phyloP scores from a whole-genome alignment of 2,888 invertebrate genomes.

The Apomyelois bistriatella region DNA sequence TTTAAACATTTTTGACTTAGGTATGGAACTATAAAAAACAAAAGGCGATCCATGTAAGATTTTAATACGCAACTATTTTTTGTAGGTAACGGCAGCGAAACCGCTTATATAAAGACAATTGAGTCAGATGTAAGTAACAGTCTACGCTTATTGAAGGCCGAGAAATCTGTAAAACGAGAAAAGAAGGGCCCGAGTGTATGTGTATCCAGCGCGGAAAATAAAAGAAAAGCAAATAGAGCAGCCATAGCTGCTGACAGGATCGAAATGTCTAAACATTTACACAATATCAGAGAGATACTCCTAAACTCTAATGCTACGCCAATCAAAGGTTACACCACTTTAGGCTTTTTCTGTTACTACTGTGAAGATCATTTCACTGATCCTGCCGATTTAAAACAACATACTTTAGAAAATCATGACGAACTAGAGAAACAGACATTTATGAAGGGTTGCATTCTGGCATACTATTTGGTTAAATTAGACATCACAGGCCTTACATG shows the following conservation, averaged over 20 bases:
- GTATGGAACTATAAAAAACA: too few species aligned
- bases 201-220: too few species aligned
- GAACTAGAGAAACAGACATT: slow-evolving; percentile 31
- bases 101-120: slow-evolving; percentile 22
- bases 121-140: slow-evolving; percentile 8
- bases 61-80: too few species aligned
- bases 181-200: too few species aligned
- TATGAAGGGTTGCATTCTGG: slow-evolving; percentile 30
- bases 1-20: too few species aligned
- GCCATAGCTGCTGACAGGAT: background rate
- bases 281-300: slow-evolving; percentile 42
- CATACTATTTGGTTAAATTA: slow-evolving; percentile 38
- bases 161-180: too few species aligned
- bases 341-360: slow-evolving; percentile 46
- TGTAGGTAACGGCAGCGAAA: slow-evolving; percentile 37
- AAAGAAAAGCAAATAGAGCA: too few species aligned
- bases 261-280: slow-evolving; percentile 35
- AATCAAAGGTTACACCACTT: slow-evolving; percentile 36
- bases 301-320: slow-evolving; percentile 53
- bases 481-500: slow-evolving; percentile 47
- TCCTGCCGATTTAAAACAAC: slow-evolving; percentile 44
- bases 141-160: too few species aligned
- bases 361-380: slow-evolving; percentile 35
- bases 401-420: slow-evolving; percentile 38
- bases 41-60: too few species aligned